Base-by-base conservation (phyloP, 2,113 vertebrate species). In the Gila orcuttii region DNA sequence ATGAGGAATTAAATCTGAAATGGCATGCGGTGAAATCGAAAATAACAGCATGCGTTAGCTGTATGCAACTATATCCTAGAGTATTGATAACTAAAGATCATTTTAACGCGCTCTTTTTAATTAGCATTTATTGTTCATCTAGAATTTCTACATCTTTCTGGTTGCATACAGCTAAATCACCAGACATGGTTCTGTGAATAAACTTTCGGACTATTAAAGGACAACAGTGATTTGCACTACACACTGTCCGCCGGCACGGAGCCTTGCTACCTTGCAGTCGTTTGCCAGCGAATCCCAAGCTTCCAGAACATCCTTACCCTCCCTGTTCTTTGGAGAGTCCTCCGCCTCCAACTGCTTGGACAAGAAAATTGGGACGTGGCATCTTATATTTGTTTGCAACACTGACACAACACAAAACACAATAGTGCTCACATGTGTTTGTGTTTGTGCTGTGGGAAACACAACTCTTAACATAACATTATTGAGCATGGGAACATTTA, bases 211-310 rank as follows among this genome's bases (percentile, higher is more conserved):
- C 33, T 47, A 23, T 62, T 60, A 39, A 66, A 15, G 52, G 25
- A 85, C 64, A 68, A 31, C 36, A 60, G 45, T 71, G 87, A 85
- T 73, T 64, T 74, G 74, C 75, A 82, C 77, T 77, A 39, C 50
- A 19, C 78, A 47, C 42, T 50, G 57, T 47, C 74, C 85, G 64
- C 86, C 62, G 7, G 68, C 89, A 90, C 88, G 89, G 87, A 89
- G 90, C 91, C 91, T 47, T 93, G 91, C 94, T 95, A 96, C 95
- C 95, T 96, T 95, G 94, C 93, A 93, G 93, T 94, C 92, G 90
- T 95, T 92, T 89, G 94, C 93, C 93, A 95, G 93, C 85, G 94
- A 94, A 90, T 91, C 94, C 95, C 95, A 95, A 92, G 94, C 89
- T 92, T 95, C 94, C 93, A 93, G 95, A 60, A 91, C 89, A 89